Base-by-base conservation (phyloP, 2,888 invertebrate species). In the Machimus rusticus region DNA sequence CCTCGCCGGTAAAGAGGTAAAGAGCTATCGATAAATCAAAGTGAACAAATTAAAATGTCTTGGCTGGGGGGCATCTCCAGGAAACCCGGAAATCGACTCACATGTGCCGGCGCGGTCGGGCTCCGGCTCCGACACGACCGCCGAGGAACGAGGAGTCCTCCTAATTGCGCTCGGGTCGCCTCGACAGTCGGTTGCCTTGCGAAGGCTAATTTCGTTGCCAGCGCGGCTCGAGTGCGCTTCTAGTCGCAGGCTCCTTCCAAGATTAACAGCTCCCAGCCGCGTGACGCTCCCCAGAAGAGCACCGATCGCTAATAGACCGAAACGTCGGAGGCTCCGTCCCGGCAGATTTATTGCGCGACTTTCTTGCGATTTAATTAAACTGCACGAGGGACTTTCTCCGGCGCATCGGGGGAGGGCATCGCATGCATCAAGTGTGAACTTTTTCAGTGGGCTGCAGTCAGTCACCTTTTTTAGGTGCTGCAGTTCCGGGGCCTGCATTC, bases 1-100 rank as follows among this genome's bases (percentile, higher is more conserved):
- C 43, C 5, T 74, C 14, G 43, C 16, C 46, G 28, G 39, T 39
- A 39, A 39, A 39, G 39, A 46, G 43, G 76, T n/a, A 74, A 74
- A 85, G 82, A 74, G 74, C 74, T 86, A 86, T 78, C 78, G 86
- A 86, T 86, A 86, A 86, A 78, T 79, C 86, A 86, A 66, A 39
- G 23, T 43, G 79, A 79, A 77, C 78, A 86, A 86, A 86, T 86
- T 86, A 79, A 85, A 86, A 78, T 43, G 78, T 86, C 86, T 86
- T 86, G 78, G 78, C 55, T 79, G 51, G 74, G 77, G 77, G 86
- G 86, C 77, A 86, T 77, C 86, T 76, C 46, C 51, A 76, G 66
- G 37, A 79, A 86, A 78, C 78, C 86, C 86, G 86, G 86, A 86
- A 86, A 86, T 74, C 74, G 31, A 16, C 39, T 12, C 31, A 31